Evolutionary conservation across 2,888 invertebrate species (phyloP).

Genomic region (Drosophila niveifrons): DNA sequence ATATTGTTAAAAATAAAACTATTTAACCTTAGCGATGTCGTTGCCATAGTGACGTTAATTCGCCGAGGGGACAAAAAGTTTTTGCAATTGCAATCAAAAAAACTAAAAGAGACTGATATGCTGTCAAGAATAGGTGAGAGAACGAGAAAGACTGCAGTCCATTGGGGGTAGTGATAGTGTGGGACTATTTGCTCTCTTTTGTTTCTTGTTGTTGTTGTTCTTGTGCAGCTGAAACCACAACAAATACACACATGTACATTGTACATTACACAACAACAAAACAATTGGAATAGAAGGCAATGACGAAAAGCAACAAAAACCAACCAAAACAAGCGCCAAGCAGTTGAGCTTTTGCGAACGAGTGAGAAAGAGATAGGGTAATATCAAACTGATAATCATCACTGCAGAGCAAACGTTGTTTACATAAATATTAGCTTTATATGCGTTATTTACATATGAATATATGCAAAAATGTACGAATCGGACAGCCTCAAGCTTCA

Average conservation of each 20-base stretch:
- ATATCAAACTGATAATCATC: conserved; percentile 6
- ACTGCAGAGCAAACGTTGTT: background rate
- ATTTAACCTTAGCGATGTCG: conserved; percentile 71
- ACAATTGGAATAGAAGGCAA: conserved; percentile 15
- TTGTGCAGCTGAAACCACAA: conserved; percentile 25
- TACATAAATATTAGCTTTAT: conserved; percentile 4
- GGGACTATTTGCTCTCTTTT: conserved; percentile 12
- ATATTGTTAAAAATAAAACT: conserved; percentile 70
- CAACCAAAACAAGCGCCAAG: conserved; percentile 36
- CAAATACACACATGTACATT: background rate
- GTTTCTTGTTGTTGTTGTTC: conserved; percentile 5
- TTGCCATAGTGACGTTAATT: conserved; percentile 67
- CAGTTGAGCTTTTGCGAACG: conserved; percentile 7
- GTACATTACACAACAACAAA: conserved; percentile 9
- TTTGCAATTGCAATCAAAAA: conserved; percentile 33
- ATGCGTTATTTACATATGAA: conserved; percentile 2
- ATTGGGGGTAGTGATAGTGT: background rate
- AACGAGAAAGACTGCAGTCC: background rate
- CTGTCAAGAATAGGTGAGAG: background rate
- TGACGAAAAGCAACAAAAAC: conserved; percentile 41
- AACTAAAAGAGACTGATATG: conserved; percentile 4
- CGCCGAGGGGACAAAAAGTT: conserved; percentile 27
- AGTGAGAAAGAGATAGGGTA: background rate
- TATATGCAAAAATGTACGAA: conserved; percentile 24
- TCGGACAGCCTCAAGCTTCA: conserved; percentile 40